Evolutionary conservation across 2,113 vertebrate genomes (phyloP).

Genomic region (Chunga burmeisteri): DNA sequence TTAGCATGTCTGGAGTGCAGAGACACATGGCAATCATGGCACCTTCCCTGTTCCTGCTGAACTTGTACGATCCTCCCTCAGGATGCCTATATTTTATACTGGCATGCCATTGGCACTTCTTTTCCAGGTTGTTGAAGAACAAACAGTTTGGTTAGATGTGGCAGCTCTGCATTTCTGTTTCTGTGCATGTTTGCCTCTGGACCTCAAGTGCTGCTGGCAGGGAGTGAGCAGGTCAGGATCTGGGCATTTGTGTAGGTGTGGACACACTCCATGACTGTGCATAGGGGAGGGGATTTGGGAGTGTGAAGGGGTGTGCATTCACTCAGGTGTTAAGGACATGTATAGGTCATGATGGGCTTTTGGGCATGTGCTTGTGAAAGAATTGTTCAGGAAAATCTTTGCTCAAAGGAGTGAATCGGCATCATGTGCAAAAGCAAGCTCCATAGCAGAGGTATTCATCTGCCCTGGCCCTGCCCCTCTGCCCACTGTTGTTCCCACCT

Average conservation of each 20-base stretch:
- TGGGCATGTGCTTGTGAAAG: not conserved
- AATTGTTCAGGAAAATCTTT: not conserved
- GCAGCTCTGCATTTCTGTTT: not conserved
- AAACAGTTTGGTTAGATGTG: not conserved
- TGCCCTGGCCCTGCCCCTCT: not conserved
- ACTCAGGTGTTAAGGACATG: not conserved
- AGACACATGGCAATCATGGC: not conserved
- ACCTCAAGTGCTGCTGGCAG: fast-evolving
- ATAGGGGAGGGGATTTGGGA: not conserved
- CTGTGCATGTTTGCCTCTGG: not conserved
- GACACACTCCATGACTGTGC: not conserved
- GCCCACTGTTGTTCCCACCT: not conserved
- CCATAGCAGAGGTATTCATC: not conserved
- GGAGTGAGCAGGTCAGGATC: not conserved
- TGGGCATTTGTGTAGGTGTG: no score
- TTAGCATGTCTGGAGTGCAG: not conserved
- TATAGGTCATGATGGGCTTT: not conserved
- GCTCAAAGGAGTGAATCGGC: not conserved
- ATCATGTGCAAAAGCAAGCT: not conserved
- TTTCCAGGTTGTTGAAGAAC: not conserved
- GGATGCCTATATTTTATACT: not conserved
- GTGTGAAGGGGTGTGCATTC: no score
- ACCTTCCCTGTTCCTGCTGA: not conserved
- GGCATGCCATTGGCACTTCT: not conserved
- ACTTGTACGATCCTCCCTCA: not conserved